Base-by-base conservation (phyloP, 2,888 invertebrate genomes). In the Macaria liturata region DNA sequence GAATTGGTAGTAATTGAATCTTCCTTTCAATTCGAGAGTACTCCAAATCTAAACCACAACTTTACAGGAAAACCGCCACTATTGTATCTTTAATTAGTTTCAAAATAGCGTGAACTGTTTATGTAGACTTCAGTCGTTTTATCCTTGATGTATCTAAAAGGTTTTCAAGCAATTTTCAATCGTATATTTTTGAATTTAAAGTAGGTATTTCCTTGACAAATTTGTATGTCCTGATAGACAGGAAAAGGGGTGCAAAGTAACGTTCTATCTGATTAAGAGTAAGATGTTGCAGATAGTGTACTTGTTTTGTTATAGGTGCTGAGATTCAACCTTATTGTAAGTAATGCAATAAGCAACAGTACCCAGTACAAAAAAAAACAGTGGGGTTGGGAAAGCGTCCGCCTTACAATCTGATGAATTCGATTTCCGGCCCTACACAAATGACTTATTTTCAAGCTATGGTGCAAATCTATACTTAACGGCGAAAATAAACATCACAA, bases 1-100 rank as follows among this genome's bases (percentile, higher is more conserved):
- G 45, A 70, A 70, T 70, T 70, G 70, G n/a, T 53, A 45, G 58
- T 64, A 70, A 70, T 70, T 70, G 70, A 61, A 46, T 45, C 67
- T 64, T 70, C 70, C 70, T 65, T 51, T 55, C 46, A 5, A 49
- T 47, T 9, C 47, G 53, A 46, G 51, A 55, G 51, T 56, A 56
- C 57, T 61, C 44, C 39, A 42, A 54, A 45, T 32, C 50, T 54
- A 47, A 49, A 53, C 47, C 20, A 31, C 42, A 8, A 5, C 8
- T 4, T n/a, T n/a, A 8, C 42, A n/a, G 9, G 9, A 42, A 42
- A 4, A 5, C 5, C 8, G 4, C 42, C 9, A 8, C 42, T 42
- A 42, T 42, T n/a, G 9, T 8, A 1, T 0, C 0, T 0, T 7
- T 49, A 59, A 50, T 20, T 20, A 20, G 42, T 3, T 4, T 37